Evolutionary conservation across 2,888 invertebrate genomes (phyloP).

Genomic region (Cactoblastis cactorum): DNA sequence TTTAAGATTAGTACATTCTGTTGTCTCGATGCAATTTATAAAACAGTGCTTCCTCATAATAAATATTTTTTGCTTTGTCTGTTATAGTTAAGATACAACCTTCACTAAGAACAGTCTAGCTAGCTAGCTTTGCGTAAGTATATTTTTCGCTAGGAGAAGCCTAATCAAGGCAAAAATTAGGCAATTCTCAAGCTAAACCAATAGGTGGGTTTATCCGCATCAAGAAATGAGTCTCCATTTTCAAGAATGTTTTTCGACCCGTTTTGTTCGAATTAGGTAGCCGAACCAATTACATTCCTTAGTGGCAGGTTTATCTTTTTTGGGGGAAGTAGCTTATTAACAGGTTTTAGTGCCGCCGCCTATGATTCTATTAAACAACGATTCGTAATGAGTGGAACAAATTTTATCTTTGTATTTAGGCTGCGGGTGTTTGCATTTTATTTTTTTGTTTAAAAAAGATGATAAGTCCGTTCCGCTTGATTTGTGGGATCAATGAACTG

Average conservation of each 20-base stretch:
- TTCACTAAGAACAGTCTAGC: no score
- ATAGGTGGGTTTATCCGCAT: no score
- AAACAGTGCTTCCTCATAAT: no score
- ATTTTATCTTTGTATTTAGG: constrained; percentile 25
- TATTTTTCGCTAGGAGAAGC: no score
- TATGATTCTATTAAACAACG: constrained; percentile 47
- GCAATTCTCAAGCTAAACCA: no score
- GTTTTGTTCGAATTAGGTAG: constrained; percentile 40
- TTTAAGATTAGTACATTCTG: no score
- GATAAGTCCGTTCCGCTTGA: constrained; percentile 1
- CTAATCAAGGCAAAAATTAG: no score
- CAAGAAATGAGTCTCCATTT: not conserved
- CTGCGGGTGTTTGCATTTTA: constrained; percentile 4
- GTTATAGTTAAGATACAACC: no score
- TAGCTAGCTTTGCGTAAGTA: no score
- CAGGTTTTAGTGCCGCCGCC: constrained; percentile 48
- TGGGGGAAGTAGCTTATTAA: constrained; percentile 62
- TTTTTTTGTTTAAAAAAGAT: constrained; percentile 3
- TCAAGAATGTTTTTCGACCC: constrained; percentile 19
- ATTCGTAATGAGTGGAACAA: constrained; percentile 34
- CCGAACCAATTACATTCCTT: constrained; percentile 48
- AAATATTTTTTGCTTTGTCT: no score
- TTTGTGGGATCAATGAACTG: constrained; percentile 14
- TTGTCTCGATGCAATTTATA: no score
- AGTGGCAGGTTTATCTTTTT: constrained; percentile 50